phyloP scores from a whole-genome alignment of 2,113 vertebrate genomes.

The Delphinapterus leucas region DNA sequence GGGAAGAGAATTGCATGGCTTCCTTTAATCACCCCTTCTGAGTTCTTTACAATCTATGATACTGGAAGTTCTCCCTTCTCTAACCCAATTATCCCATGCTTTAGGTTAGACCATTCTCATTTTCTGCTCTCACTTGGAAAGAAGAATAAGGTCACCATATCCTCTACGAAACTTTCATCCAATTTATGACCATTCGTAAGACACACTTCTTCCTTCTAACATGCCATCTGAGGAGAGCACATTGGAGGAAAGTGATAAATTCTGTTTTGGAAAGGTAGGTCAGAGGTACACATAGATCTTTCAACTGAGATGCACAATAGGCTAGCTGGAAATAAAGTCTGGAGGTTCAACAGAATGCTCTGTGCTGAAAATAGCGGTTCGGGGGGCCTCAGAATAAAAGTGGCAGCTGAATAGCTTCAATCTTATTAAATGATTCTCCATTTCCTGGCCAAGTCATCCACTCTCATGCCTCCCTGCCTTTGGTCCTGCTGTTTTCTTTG shows the following conservation, averaged over 20 bases:
- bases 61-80: constrained; percentile 46
- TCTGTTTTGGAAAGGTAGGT: constrained; percentile 50
- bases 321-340: constrained; percentile 54
- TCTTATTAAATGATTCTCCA: constrained; percentile 53
- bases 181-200: constrained; percentile 55
- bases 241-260: constrained; percentile 20
- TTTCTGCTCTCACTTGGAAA: constrained; percentile 50
- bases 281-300: constrained; percentile 49
- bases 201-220: constrained; percentile 41
- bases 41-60: background rate
- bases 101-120: constrained; percentile 42
- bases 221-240: constrained; percentile 28
- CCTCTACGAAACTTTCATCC: constrained; percentile 40
- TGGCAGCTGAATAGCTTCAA: constrained; percentile 25
- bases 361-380: constrained; percentile 52
- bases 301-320: constrained; percentile 56
- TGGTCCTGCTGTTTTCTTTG: constrained; percentile 5
- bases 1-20: background rate
- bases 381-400: constrained; percentile 29
- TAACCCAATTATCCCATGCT: constrained; percentile 47
- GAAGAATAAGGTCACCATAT: constrained; percentile 55
- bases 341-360: constrained; percentile 32
- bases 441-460: background rate
- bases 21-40: background rate
- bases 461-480: background rate